Evolutionary conservation across 2,888 invertebrate species (phyloP), one percentile per base, ranked within the genome.

Genomic region (Apotomis betuletana): DNA sequence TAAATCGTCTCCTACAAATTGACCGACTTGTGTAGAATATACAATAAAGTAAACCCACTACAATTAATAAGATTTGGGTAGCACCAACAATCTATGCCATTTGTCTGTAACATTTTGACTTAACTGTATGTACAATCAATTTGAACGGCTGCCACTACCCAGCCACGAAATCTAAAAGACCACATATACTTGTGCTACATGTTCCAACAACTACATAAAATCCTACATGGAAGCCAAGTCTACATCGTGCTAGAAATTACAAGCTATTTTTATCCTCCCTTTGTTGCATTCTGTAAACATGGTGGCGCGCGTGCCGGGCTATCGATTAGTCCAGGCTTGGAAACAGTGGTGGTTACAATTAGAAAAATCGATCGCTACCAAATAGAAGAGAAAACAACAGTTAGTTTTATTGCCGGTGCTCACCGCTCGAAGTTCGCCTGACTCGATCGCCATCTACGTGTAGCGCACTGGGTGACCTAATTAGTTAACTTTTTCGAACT

Each of bases 361-460:
- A 72, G 72, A 72, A 72, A 72, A 68, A 72, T 72, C 72, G 72
- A 72, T 72, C 38, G 72, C 67, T 59, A 72, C 72, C 68, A 68
- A 72, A 72, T 68, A 68, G 63, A 67, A 63, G 67, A 67, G 61
- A 67, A 70, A 72, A 72, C 71, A 67, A 62, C 72, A 38, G 72
- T 72, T 72, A 71, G 71, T 68, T 68, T 68, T 72, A 72, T 72
- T 63, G 63, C 58, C 62, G 52, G 52, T 72, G 51, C 62, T 69
- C 62, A 62, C 60, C 59, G 51, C 59, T 70, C 46, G 72, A 68
- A 72, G 67, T 72, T 72, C 63, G 55, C 60, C 58, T 64, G 54
- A 38, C 69, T 51, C 59, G 46, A 65, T 59, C 64, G 64, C 57
- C 57, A 63, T 57, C 65, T 65, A 65, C 62, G 69, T 62, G 54